These are phyloP conservation scores for Tiliacea aurago DNA, from an alignment of 2,888 invertebrate species.

Conservation along the genomic window DNA sequence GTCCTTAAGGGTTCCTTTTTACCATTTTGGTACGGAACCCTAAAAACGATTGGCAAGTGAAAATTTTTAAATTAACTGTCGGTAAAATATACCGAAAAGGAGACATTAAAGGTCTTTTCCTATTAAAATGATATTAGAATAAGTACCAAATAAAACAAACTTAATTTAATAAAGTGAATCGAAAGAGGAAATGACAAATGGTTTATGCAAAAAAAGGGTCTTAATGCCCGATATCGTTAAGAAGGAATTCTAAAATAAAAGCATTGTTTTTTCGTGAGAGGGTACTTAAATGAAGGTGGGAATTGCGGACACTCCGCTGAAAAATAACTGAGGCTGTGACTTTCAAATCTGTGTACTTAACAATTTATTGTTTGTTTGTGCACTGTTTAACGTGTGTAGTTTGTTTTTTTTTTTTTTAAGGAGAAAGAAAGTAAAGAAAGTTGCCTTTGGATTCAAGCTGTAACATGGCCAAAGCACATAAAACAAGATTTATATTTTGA, in stretches of 20 bases:
- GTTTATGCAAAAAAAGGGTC: slow-evolving; percentile 26
- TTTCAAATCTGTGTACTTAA: background rate
- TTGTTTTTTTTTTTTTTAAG: too few species aligned
- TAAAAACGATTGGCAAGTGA: too few species aligned
- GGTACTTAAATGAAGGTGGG: slow-evolving; percentile 4
- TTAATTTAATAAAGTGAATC: slow-evolving; percentile 12
- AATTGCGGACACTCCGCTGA: background rate
- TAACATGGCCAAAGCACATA: background rate
- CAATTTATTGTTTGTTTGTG: background rate
- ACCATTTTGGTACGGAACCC: too few species aligned
- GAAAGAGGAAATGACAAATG: slow-evolving; percentile 27
- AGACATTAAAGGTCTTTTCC: background rate
- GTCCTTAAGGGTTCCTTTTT: too few species aligned
- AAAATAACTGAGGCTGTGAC: slow-evolving; percentile 12
- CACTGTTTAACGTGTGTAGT: background rate
- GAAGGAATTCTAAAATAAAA: slow-evolving; percentile 21
- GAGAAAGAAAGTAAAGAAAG: too few species aligned
- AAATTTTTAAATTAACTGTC: too few species aligned
- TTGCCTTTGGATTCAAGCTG: too few species aligned
- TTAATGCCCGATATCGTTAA: slow-evolving; percentile 30
- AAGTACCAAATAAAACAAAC: slow-evolving; percentile 11
- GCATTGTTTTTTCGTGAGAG: slow-evolving; percentile 16
- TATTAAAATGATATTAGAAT: background rate
- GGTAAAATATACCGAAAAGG: background rate
- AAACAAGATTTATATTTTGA: too few species aligned